Evolutionary conservation across 2,888 invertebrate species (phyloP).

Genomic region (Prionchulus punctatus): DNA sequence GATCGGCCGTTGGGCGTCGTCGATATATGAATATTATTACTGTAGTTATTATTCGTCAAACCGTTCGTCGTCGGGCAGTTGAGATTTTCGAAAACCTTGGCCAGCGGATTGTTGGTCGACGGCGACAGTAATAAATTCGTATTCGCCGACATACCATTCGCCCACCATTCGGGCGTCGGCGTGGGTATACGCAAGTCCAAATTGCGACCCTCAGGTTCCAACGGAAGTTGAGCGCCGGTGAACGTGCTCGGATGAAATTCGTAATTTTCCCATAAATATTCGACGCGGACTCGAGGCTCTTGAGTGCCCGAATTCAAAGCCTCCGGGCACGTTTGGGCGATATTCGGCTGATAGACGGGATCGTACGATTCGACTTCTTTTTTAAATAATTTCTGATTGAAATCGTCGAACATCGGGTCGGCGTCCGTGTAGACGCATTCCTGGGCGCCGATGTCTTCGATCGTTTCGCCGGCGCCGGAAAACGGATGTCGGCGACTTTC

Average conservation of each 20-base stretch:
- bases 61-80: background rate
- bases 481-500: slow-evolving; percentile 6
- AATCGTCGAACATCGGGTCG: slow-evolving; percentile 6
- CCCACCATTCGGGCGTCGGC: slow-evolving; percentile 14
- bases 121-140: background rate
- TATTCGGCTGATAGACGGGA: slow-evolving; percentile 1
- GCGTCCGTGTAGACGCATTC: slow-evolving; percentile 9
- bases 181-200: slow-evolving; percentile 11
- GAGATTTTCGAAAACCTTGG: background rate
- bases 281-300: slow-evolving; percentile 4
- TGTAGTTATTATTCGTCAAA: background rate
- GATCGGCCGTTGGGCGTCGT: background rate
- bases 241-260: slow-evolving; percentile 6
- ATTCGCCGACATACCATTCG: background rate
- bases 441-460: slow-evolving; percentile 12
- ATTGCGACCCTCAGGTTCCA: background rate
- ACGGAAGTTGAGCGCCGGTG: slow-evolving; percentile 7
- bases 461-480: slow-evolving; percentile 5
- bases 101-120: background rate
- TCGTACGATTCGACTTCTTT: slow-evolving; percentile 8
- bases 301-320: background rate
- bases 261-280: slow-evolving; percentile 13
- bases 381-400: slow-evolving; percentile 9
- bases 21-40: background rate
- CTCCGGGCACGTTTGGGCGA: background rate